A percentile compares a stretch with the other conserved stretches of the same genome.
Conservation (phyloP, 1,140 invertebrate genomes). For the Teleopsis dalmanni region DNA sequence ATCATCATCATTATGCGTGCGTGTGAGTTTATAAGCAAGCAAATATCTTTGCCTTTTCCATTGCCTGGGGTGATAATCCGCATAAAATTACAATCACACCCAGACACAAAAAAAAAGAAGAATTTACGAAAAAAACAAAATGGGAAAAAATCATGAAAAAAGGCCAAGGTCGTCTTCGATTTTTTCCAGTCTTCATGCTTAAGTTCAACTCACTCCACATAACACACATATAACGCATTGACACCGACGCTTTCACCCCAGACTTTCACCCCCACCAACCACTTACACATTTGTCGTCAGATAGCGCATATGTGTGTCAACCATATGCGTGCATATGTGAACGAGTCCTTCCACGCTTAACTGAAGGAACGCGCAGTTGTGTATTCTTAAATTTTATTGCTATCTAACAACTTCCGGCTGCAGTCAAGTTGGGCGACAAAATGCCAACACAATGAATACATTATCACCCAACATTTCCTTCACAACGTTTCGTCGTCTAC, state of each 20-base stretch:
- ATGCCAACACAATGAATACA: conserved; percentile 11
- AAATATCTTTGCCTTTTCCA: not conserved
- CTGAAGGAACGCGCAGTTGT: not conserved
- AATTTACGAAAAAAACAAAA: no score
- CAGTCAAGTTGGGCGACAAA: conserved; percentile 6
- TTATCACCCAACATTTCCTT: conserved; percentile 8
- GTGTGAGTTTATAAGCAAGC: not conserved
- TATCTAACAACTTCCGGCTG: conserved; percentile 8
- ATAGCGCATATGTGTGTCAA: not conserved
- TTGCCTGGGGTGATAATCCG: conserved; percentile 30
- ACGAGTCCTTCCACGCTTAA: not conserved
- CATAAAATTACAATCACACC: conserved; percentile 35
- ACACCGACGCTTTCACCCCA: no score
- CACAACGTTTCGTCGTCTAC: not conserved
- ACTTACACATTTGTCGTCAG: not conserved
- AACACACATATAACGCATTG: not conserved
- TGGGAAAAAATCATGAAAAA: no score
- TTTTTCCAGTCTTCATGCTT: not conserved
- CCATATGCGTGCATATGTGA: not conserved
- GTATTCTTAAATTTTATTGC: conserved; percentile 8
- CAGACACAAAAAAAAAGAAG: no score
- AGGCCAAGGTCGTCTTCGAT: conserved; percentile 16
- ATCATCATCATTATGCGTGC: not conserved
- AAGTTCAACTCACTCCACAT: not conserved
- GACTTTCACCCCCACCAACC: no score